These are phyloP conservation scores for Helicoverpa assulta DNA, from an alignment of 2,888 invertebrate genomes.

Conservation along the genomic window DNA sequence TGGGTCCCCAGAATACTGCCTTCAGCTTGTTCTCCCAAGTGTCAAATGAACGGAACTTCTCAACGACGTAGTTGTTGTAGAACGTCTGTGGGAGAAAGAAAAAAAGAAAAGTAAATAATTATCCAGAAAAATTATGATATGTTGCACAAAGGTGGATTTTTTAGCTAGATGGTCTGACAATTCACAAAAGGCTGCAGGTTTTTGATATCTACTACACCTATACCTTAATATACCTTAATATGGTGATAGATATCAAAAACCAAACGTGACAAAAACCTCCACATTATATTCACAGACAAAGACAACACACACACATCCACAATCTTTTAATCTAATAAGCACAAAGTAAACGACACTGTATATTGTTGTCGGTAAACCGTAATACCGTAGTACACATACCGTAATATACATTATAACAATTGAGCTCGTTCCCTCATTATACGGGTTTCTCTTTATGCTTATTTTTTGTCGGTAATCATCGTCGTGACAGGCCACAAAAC, in stretches of 20 bases:
- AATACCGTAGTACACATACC: background rate
- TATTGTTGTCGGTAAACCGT: background rate
- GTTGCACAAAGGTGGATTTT: too few relatives aligned
- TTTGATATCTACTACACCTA: too few relatives aligned
- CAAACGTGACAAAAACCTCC: background rate
- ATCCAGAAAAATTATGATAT: background rate
- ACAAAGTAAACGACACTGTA: background rate
- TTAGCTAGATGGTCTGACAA: too few relatives aligned
- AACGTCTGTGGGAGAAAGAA: constrained; percentile 90
- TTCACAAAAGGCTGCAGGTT: too few relatives aligned
- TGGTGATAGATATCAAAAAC: too few relatives aligned
- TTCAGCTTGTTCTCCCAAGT: constrained; percentile 92
- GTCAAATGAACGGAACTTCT: constrained; percentile 90
- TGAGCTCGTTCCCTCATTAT: constrained; percentile 1
- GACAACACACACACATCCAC: background rate
- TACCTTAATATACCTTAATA: too few relatives aligned
- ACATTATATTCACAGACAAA: background rate
- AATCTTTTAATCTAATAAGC: background rate
- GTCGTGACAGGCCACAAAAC: constrained; percentile 27
- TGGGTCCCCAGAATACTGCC: constrained; percentile 95
- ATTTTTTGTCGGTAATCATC: constrained; percentile 26
- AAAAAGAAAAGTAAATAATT: background rate
- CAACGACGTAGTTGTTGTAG: constrained; percentile 92
- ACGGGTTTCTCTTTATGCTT: background rate
- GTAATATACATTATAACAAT: background rate